phyloP scores from a whole-genome alignment of 2,888 invertebrate genomes.

The Drosophila putrida region DNA sequence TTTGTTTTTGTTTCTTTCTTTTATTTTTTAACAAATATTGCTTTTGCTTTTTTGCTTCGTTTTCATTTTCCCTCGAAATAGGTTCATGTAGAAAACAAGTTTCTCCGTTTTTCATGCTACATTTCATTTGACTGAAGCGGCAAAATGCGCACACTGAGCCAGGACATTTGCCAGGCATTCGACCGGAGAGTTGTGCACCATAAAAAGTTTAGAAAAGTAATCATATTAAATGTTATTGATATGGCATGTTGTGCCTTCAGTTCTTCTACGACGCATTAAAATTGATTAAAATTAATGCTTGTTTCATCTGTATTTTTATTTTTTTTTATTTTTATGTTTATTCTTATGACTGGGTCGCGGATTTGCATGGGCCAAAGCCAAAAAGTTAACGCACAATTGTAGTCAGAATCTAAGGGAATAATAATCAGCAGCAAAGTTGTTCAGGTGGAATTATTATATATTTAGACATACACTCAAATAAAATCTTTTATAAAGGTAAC shows the following conservation, averaged over 20 bases:
- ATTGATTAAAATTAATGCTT: conserved; percentile 70
- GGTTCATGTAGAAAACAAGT: conserved; percentile 50
- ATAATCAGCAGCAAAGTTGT: background rate
- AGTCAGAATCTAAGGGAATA: background rate
- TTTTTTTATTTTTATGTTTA: conserved; percentile 2
- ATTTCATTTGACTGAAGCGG: conserved; percentile 62
- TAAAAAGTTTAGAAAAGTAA: conserved; percentile 81
- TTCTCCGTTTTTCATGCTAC: conserved; percentile 67
- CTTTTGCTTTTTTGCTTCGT: conserved; percentile 44
- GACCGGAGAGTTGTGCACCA: conserved; percentile 46
- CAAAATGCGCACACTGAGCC: conserved; percentile 36
- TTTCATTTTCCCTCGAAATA: conserved; percentile 17
- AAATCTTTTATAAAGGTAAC: too few relatives aligned
- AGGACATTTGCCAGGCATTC: conserved; percentile 27
- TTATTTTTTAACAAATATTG: conserved; percentile 63
- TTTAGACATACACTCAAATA: background rate
- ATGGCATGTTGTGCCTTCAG: conserved; percentile 52
- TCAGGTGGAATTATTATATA: conserved; percentile 2
- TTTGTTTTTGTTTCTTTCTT: conserved; percentile 29
- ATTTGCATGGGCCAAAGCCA: conserved; percentile 14
- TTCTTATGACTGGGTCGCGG: conserved; percentile 1
- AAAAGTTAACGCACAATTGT: conserved; percentile 2
- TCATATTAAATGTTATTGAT: conserved; percentile 79
- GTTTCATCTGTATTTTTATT: conserved; percentile 7
- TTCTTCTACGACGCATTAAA: conserved; percentile 39